Base-by-base conservation (phyloP, 2,113 vertebrate genomes). In the Cygnus buccinator region DNA sequence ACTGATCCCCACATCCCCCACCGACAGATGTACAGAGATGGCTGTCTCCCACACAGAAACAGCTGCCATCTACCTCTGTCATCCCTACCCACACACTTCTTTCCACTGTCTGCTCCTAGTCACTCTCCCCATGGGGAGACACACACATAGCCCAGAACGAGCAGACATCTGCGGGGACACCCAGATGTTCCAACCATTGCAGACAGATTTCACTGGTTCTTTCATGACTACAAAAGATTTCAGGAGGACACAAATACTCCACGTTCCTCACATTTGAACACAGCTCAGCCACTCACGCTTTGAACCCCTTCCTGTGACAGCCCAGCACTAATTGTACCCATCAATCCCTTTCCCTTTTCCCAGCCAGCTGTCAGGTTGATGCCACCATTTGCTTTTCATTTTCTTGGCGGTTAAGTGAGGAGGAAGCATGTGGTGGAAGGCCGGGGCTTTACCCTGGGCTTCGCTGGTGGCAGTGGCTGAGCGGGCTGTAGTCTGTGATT, bases 231-330 rank as follows among this genome's bases (percentile, higher is more conserved):
- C 52, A 58, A 25, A 73, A 23, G 46, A 52, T n/a, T 41, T 33
- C 41, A 84, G 52, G 31, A 6, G 3, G 66, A 41, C 43, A 48
- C 19, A 44, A 39, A 65, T 46, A 58, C 28, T 41, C 39, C 28
- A 5, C 1, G 0, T 37, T 59, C 75, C 44, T 55, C 0, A 0
- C 23, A 44, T 6, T 82, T 3, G 4, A 80, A 25, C 35, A 54
- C 12, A 77, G 11, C 16, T 33, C 0, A 0, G 10, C 58, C 0
- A 0, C 6, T 52, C 31, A 33, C 21, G 25, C 68, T 71, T 81
- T 94, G 19, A 33, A 44, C 52, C 10, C 31, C 6, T 68, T 81
- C 26, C 57, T n/a, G 39, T 31, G 59, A 39, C 18, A 29, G 13
- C 26, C 43, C 29, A 13, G 13, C 31, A 55, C 35, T 59, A 63